Conservation (phyloP, 2,113 vertebrate species). For the Dryoscopus gambensis region DNA sequence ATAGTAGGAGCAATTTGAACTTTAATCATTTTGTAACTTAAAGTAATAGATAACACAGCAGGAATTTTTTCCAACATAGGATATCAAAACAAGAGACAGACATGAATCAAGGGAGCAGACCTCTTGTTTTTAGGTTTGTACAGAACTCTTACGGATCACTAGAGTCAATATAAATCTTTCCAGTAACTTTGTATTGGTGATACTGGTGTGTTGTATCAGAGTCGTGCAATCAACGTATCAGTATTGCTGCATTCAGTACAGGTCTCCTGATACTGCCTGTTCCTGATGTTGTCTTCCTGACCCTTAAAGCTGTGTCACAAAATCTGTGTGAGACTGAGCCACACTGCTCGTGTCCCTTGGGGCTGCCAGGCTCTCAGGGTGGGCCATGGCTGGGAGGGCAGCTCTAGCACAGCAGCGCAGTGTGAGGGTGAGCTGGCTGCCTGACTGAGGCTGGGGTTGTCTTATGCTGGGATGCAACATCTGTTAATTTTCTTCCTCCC, state of each 20-base stretch:
- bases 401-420: background rate
- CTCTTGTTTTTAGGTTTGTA: background rate
- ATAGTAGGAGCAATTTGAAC: background rate
- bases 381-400: background rate
- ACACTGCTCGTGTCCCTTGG: rapidly evolving
- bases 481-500: conserved; percentile 18
- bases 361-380: background rate
- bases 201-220: background rate
- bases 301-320: background rate
- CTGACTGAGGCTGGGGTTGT: background rate
- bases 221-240: background rate
- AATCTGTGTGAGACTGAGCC: background rate
- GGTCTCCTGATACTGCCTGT: background rate
- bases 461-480: background rate
- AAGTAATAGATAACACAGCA: background rate
- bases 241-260: background rate
- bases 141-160: background rate
- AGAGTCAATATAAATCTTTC: background rate
- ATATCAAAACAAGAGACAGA: background rate
- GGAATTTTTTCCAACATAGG: background rate
- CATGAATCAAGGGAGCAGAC: background rate
- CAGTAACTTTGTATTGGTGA: background rate
- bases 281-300: background rate
- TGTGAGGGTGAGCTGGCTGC: background rate
- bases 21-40: conserved; percentile 6